Evolutionary conservation across 1,140 invertebrate genomes (phyloP).

Genomic region (Rhizoglyphus robini): DNA sequence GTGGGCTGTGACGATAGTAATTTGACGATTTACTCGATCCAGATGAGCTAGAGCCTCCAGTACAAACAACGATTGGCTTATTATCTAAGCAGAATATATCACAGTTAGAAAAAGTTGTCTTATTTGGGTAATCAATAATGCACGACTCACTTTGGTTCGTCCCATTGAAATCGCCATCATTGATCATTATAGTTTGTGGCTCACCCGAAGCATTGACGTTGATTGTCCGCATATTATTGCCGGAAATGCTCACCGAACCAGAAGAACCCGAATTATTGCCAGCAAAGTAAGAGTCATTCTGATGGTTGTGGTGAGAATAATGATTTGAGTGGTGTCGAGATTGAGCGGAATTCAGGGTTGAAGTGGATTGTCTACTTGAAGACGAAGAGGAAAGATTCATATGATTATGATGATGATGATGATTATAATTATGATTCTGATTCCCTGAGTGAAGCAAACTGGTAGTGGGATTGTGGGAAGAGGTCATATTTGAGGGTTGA

Average conservation of each 20-base stretch:
- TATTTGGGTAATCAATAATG: neutral
- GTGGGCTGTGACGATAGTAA: neutral
- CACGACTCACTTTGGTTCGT: neutral
- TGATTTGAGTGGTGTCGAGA: neutral
- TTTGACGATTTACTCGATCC: neutral
- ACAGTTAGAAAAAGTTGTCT: neutral
- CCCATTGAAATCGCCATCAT: neutral
- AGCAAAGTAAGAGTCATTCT: neutral
- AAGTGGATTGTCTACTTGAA: neutral
- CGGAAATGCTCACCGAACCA: neutral
- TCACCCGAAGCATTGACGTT: neutral
- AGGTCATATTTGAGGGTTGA: too few species aligned
- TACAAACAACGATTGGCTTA: neutral
- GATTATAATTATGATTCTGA: neutral
- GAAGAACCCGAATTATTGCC: neutral
- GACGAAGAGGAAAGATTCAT: neutral
- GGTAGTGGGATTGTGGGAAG: too few species aligned
- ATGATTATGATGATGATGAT: neutral
- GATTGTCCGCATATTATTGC: neutral
- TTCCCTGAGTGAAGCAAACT: neutral
- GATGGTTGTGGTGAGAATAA: neutral
- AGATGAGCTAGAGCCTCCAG: neutral
- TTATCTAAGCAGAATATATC: too few species aligned
- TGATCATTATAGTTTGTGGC: neutral
- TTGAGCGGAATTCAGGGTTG: neutral